phyloP scores from a whole-genome alignment of 2,888 invertebrate species.

The Palloptera scutellata region DNA sequence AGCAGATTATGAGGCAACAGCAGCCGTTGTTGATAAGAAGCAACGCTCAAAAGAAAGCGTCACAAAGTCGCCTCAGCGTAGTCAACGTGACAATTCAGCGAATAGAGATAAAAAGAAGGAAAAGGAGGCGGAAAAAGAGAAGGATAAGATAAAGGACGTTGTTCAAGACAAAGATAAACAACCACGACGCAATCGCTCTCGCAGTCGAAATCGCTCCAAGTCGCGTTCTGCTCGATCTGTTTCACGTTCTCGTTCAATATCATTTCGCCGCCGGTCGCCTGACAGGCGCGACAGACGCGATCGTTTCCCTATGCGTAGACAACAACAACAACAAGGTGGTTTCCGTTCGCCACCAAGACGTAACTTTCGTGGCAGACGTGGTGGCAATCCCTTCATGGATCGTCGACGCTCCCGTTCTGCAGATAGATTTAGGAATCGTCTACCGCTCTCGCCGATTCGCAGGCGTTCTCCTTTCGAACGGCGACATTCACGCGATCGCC shows the following conservation, averaged over 20 bases:
- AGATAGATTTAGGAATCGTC: slow-evolving; percentile 56
- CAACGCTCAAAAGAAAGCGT: slow-evolving; percentile 16
- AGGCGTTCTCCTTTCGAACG: slow-evolving; percentile 51
- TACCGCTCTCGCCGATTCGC: slow-evolving; percentile 55
- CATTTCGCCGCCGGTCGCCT: slow-evolving; percentile 48
- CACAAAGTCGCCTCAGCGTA: slow-evolving; percentile 17
- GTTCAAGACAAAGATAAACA: slow-evolving; percentile 28
- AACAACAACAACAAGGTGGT: slow-evolving; percentile 35
- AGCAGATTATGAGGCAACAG: slow-evolving; percentile 15
- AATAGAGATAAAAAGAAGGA: slow-evolving; percentile 27
- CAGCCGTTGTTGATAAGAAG: slow-evolving; percentile 17
- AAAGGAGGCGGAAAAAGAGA: slow-evolving; percentile 29
- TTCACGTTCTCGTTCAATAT: slow-evolving; percentile 36
- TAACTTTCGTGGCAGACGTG: slow-evolving; percentile 45
- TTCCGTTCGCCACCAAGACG: slow-evolving; percentile 56
- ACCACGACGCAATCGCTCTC: slow-evolving; percentile 61
- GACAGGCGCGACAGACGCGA: slow-evolving; percentile 48
- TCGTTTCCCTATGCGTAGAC: slow-evolving; percentile 48
- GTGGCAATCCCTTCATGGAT: slow-evolving; percentile 58
- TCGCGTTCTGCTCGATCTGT: slow-evolving; percentile 36
- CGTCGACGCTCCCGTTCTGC: slow-evolving; percentile 56
- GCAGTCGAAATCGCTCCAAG: slow-evolving; percentile 21
- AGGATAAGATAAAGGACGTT: slow-evolving; percentile 20
- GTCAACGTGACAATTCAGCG: slow-evolving; percentile 20
- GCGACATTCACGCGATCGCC: slow-evolving; percentile 45